phyloP scores from a whole-genome alignment of 2,888 invertebrate genomes.

The Dioctria rufipes region DNA sequence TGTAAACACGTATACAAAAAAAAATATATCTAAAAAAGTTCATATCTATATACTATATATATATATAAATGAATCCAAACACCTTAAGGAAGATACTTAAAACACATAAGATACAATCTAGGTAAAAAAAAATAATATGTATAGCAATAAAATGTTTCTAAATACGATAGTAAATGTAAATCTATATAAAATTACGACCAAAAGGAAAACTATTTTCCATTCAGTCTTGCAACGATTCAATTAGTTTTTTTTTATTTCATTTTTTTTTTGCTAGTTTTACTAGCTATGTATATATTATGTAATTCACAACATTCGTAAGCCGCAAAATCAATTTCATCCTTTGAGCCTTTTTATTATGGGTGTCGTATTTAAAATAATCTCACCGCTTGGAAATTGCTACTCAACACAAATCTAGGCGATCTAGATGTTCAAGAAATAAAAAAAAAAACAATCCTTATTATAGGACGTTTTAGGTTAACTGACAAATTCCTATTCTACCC shows the following conservation, averaged over 20 bases:
- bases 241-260: background rate
- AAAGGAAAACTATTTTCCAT: conserved; percentile 5
- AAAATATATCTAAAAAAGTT: conserved; percentile 37
- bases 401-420: too few species aligned
- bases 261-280: conserved; percentile 46
- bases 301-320: conserved; percentile 35
- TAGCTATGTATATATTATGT: background rate
- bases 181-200: conserved; percentile 17
- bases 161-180: conserved; percentile 42
- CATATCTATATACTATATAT: conserved; percentile 2
- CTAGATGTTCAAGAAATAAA: too few species aligned
- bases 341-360: background rate
- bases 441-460: too few species aligned
- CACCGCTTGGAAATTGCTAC: too few species aligned
- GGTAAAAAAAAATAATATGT: conserved; percentile 22
- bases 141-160: conserved; percentile 39
- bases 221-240: conserved; percentile 37
- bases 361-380: background rate
- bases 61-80: conserved; percentile 52
- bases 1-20: conserved; percentile 30
- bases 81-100: conserved; percentile 52
- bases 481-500: too few species aligned
- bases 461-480: too few species aligned
- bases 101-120: conserved; percentile 36
- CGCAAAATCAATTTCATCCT: conserved; percentile 55